Conservation (phyloP, 2,797 vertebrate genomes). For the Hippocampus kuda region DNA sequence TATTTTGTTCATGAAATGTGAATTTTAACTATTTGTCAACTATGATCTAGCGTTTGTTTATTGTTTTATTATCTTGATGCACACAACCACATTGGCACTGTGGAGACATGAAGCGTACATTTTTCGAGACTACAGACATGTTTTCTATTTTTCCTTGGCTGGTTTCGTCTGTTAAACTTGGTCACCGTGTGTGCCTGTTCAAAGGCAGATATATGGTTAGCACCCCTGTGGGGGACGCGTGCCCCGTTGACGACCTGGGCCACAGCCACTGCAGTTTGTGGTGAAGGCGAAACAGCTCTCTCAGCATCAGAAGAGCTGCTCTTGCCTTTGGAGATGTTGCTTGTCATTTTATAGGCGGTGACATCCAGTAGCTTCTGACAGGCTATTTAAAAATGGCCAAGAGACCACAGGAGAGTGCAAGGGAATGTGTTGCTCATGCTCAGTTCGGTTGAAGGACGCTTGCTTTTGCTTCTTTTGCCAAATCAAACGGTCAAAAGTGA, state of each 20-base stretch:
- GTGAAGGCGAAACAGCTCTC: slow-evolving; percentile 13
- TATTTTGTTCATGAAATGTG: no score
- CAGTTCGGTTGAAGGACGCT: slow-evolving; percentile 12
- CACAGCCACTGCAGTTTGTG: slow-evolving; percentile 7
- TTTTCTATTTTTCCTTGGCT: neutral
- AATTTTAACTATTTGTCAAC: no score
- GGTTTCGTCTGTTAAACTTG: neutral
- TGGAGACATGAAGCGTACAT: neutral
- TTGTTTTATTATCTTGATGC: neutral
- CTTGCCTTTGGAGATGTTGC: slow-evolving; percentile 49
- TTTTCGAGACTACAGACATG: neutral
- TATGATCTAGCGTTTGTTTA: no score
- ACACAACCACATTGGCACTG: neutral
- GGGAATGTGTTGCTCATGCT: slow-evolving; percentile 16
- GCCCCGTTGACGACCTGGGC: slow-evolving; percentile 19
- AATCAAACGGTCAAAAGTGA: slow-evolving; percentile 23
- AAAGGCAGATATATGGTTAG: slow-evolving; percentile 10
- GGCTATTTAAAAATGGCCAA: slow-evolving; percentile 46
- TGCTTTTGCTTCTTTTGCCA: slow-evolving; percentile 21
- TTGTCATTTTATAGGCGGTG: slow-evolving; percentile 48
- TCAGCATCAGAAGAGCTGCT: slow-evolving; percentile 39
- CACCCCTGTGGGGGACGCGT: slow-evolving; percentile 19
- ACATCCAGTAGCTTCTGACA: slow-evolving; percentile 41
- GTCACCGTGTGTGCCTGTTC: neutral
- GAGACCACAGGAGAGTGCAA: slow-evolving; percentile 33